These are phyloP conservation scores for Pangasius sanitwongsei DNA, from an alignment of 2,797 vertebrate species.

Conservation along the genomic window DNA sequence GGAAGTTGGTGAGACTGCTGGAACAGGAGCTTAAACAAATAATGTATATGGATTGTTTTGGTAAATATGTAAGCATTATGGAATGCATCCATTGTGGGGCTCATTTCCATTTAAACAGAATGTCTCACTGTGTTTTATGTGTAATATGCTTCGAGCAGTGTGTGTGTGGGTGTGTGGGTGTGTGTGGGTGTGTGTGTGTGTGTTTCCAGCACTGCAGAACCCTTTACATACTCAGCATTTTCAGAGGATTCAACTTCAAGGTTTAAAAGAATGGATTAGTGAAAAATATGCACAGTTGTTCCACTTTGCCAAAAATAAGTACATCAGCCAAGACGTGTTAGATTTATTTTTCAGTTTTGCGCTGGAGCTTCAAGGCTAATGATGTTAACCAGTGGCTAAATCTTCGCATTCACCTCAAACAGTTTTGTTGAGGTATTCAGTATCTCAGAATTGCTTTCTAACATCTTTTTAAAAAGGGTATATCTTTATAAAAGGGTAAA, in stretches of 20 bases:
- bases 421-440: neutral
- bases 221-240: conserved; percentile 12
- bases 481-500: neutral
- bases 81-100: conserved; percentile 3
- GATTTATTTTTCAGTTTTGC: neutral
- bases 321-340: neutral
- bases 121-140: conserved; percentile 6
- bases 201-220: neutral
- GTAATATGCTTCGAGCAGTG: neutral
- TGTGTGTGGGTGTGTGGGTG: neutral
- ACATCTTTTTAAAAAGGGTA: too few relatives aligned
- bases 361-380: neutral
- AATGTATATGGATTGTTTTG: conserved; percentile 20
- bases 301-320: neutral
- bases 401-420: neutral
- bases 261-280: neutral
- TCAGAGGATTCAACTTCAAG: neutral
- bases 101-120: conserved; percentile 33
- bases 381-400: neutral
- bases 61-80: neutral
- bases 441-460: neutral
- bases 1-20: neutral
- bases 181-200: neutral
- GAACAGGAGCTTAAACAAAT: conserved; percentile 2
- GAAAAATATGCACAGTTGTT: neutral